Evolutionary conservation across 2,888 invertebrate species (phyloP), one percentile per base, ranked within the genome.

Genomic region (Spisula solida): DNA sequence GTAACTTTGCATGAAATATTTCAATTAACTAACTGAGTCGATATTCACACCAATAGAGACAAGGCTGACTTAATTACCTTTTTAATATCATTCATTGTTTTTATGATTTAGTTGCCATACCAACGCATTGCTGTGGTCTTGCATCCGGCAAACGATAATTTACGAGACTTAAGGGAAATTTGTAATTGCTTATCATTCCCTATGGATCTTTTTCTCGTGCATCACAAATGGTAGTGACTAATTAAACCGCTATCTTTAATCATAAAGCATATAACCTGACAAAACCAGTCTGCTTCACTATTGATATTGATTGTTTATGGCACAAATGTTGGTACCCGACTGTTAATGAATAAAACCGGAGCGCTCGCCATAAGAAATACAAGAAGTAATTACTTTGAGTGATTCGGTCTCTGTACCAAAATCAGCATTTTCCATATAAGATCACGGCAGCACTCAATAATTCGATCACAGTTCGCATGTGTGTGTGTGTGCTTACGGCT

Each of bases 101-200:
- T 88, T 86, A 88, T 86, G 86, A 88, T 86, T 83, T 80, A 88
- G 85, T 86, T 85, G 82, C 82, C 82, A 86, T 79, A 66, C 79
- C 79, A 80, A 78, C 85, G 85, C 79, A 82, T 86, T 78, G 82
- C 78, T 82, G 82, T 86, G 41, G 81, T 89, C 85, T 80, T 79
- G 87, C 85, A 87, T 87, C 31, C 86, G 91, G 51, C 85, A 34
- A n/a, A 47, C 66, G 70, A 70, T 25, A 70, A 66, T 82, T 91
- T 87, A 93, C 93, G 87, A 92, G 70, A 70, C 82, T 66, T 41
- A 20, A 6, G 82, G 82, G 70, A 66, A 56, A 66, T 82, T 34
- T 82, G 41, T 82, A n/a, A 82, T 66, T 66, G 66, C 41, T 82
- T 70, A 82, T 82, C 47, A n/a, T 66, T 82, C 82, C 82, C 70